phyloP scores from a whole-genome alignment of 2,888 invertebrate species.

The Odontothrips loti region DNA sequence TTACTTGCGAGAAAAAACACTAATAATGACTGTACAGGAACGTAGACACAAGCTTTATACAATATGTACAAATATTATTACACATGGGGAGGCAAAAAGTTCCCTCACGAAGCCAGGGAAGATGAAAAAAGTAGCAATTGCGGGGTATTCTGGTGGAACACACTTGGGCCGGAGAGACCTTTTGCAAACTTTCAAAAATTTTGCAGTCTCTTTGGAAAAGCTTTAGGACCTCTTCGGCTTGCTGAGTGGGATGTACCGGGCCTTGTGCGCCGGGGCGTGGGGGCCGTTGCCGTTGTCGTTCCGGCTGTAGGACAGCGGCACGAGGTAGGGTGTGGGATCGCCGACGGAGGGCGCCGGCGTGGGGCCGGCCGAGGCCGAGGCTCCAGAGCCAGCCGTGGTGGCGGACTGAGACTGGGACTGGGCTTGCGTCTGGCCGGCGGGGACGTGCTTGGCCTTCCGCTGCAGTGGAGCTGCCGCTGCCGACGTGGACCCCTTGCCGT shows the following conservation, averaged over 20 bases:
- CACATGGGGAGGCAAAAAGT: no score
- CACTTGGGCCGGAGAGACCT: no score
- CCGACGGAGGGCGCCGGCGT: background rate
- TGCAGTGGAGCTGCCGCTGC: background rate
- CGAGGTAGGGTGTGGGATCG: background rate
- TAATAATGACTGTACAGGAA: no score
- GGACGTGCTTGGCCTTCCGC: conserved; percentile 3
- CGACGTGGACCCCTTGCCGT: background rate
- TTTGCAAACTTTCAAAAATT: background rate
- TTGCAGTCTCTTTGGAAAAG: background rate
- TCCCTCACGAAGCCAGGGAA: no score
- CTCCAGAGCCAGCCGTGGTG: background rate
- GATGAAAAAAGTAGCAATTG: no score
- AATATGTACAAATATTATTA: no score
- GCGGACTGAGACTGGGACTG: background rate
- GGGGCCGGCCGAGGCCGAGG: background rate
- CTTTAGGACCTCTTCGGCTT: background rate
- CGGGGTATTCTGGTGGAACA: no score
- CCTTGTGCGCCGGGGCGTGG: background rate
- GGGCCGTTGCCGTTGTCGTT: background rate
- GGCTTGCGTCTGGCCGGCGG: no score
- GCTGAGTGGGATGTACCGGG: background rate
- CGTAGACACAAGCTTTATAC: no score
- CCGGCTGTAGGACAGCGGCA: conserved; percentile 3
- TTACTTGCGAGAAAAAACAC: no score